Evolutionary conservation across 2,888 invertebrate species (phyloP), one percentile per base, ranked within the genome.

Genomic region (Monoplex corrugatus): DNA sequence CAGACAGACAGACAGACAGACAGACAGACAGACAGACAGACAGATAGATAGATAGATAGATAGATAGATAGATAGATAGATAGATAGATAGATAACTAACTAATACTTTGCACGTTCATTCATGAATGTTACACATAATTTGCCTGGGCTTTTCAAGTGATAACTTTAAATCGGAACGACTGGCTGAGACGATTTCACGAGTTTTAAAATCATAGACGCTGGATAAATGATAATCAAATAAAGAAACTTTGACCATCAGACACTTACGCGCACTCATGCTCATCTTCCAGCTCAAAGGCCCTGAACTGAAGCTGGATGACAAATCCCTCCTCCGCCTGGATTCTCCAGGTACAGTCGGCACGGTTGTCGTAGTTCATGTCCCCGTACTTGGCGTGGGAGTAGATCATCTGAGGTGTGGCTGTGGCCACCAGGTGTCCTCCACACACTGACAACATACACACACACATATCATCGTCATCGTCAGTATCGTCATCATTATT

Each of bases 311-410:
- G 93, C 93, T 95, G 94, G 90, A 96, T 94, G 87, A 98, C 98
- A 94, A 97, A 97, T 16, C 98, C 98, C 10, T 97, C 96, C 0
- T 97, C 97, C 0, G 98, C 98, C 95, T 98, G 98, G 91, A 99
- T 98, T 82, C 98, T 98, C 99, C 99, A 99, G 96, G 99, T 98
- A 95, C 99, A 99, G 95, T 98, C 98, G 23, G 98, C 98, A 90
- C 97, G 97, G 91, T 98, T 98, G 92, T 98, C 98, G 96, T 99
- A 99, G 93, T 98, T 98, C 92, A 98, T 97, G 96, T 98, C 98
- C 0, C 99, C 99, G 95, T 98, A 99, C 89, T 98, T 98, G 0
- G 99, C 98, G 96, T 99, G 99, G 0, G 99, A 99, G 96, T 98
- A 99, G 88, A 99, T 97, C 94, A 98, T 98, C 94, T 98, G 98